Percentiles rank a stretch among this genome's conserved stretches.
Conservation (phyloP, 2,797 vertebrate genomes). For the Onychomys leucogaster region DNA sequence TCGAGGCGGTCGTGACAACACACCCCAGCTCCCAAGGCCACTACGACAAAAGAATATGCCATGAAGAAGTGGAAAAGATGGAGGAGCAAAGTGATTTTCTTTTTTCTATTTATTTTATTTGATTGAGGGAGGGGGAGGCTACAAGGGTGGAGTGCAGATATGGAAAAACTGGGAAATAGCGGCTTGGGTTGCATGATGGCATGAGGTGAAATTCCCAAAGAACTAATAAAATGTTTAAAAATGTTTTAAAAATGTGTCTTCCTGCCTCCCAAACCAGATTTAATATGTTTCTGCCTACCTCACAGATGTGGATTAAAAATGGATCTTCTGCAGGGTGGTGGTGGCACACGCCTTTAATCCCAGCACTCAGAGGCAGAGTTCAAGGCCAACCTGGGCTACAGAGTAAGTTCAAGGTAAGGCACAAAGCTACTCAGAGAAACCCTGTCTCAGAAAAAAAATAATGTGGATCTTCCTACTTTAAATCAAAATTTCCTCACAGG, state of each 20-base stretch:
- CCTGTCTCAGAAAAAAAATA: no score
- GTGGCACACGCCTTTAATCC: no score
- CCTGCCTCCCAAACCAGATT: not conserved
- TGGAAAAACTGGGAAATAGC: no score
- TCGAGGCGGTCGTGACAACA: no score
- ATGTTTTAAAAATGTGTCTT: not conserved
- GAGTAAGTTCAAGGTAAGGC: no score
- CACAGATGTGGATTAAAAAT: not conserved
- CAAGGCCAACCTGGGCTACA: no score
- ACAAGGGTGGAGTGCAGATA: not conserved
- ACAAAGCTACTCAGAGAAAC: no score
- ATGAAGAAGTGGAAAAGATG: not conserved
- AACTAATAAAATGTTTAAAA: not conserved
- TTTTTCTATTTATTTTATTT: not conserved
- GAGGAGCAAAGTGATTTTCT: not conserved
- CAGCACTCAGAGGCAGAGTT: no score
- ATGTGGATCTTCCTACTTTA: not conserved
- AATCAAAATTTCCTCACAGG: not conserved
- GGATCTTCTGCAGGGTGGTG: not conserved
- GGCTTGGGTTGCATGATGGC: no score
- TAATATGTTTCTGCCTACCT: not conserved
- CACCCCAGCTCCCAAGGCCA: not conserved
- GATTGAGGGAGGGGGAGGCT: not conserved
- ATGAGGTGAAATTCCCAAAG: not conserved
- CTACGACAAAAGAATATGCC: not conserved